Evolutionary conservation across 2,888 invertebrate species (phyloP).

Genomic region (Melieria omissa): DNA sequence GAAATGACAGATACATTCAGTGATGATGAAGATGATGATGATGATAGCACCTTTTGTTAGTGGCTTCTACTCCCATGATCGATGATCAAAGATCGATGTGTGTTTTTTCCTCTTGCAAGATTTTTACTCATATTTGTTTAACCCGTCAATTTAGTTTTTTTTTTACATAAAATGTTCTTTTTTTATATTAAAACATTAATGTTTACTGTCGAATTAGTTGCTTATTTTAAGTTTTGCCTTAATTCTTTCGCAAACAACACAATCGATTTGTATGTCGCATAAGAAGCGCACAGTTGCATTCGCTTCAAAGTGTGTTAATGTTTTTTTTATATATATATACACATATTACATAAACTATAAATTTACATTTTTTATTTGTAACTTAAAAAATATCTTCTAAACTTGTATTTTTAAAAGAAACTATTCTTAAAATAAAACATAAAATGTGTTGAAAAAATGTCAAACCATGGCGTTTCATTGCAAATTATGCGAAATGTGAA

Average conservation of each 20-base stretch:
- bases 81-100: slow-evolving; percentile 8
- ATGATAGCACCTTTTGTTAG: slow-evolving; percentile 17
- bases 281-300: neutral
- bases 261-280: slow-evolving; percentile 1
- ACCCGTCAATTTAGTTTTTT: neutral
- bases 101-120: neutral
- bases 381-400: slow-evolving; percentile 27
- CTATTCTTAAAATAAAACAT: slow-evolving; percentile 49
- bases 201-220: neutral
- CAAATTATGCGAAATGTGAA: too few relatives aligned
- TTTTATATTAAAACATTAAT: neutral
- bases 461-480: neutral
- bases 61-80: slow-evolving; percentile 24
- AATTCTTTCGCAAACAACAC: neutral
- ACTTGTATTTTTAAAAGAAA: slow-evolving; percentile 47
- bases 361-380: slow-evolving; percentile 16
- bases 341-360: slow-evolving; percentile 3
- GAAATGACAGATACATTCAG: neutral
- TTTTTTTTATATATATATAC: neutral
- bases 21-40: slow-evolving; percentile 7
- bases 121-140: slow-evolving; percentile 14
- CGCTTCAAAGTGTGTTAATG: too few relatives aligned
- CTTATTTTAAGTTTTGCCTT: neutral
- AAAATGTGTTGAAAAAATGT: slow-evolving; percentile 48
- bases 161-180: slow-evolving; percentile 2